Evolutionary conservation across 2,888 invertebrate genomes (phyloP).

Genomic region (Folsomia manolachei): DNA sequence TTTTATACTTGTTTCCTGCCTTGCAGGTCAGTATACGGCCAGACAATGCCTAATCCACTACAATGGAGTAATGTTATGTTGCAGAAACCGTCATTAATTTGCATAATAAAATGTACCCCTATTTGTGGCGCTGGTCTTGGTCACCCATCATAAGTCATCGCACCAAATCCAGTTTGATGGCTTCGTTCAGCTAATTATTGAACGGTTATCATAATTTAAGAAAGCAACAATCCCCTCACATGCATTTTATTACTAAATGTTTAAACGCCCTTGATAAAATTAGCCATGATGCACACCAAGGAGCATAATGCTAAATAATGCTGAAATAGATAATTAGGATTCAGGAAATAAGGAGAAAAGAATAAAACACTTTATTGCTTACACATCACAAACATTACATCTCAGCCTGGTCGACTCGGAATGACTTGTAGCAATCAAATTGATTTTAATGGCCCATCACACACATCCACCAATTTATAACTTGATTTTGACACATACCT

Average conservation of each 20-base stretch:
- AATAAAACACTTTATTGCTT: background rate
- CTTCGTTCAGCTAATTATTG: too few species aligned
- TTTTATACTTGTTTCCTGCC: too few species aligned
- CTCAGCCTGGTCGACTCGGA: too few species aligned
- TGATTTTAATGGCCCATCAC: constrained; percentile 9
- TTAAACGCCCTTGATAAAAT: background rate
- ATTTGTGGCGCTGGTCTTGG: background rate
- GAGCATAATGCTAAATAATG: too few species aligned
- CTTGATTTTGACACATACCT: constrained; percentile 2
- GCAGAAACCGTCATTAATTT: background rate
- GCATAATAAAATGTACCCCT: background rate
- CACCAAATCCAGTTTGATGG: too few species aligned
- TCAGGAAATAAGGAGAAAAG: background rate
- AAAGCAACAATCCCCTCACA: too few species aligned
- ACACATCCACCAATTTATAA: background rate
- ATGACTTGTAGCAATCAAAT: background rate
- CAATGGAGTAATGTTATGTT: background rate
- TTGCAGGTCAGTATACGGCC: too few species aligned
- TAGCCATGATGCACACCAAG: background rate
- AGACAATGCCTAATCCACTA: background rate
- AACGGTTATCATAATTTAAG: too few species aligned
- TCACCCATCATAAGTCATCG: background rate
- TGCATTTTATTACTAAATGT: too few species aligned
- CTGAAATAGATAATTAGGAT: background rate
- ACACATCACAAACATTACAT: too few species aligned